Conservation (phyloP, 2,888 invertebrate species). For the Drosophila differens region DNA sequence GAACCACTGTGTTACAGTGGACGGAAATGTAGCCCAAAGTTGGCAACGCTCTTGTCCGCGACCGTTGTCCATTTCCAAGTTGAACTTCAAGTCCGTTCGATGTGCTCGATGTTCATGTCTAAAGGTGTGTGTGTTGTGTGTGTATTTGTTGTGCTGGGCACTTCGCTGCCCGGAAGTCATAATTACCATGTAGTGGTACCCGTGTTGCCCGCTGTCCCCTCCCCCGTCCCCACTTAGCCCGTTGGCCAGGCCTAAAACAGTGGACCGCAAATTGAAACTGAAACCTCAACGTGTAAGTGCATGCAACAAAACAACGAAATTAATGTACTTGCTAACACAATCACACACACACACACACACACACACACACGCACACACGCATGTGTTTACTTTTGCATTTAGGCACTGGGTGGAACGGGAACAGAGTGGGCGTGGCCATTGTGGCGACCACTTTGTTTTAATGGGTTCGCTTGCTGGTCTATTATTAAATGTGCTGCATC, state of each 20-base stretch:
- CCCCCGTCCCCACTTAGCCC: not conserved
- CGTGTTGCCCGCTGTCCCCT: constrained; percentile 26
- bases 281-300: constrained; percentile 51
- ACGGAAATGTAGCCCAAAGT: constrained; percentile 51
- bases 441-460: constrained; percentile 74
- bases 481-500: constrained; percentile 78
- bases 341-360: constrained; percentile 33
- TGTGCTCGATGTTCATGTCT: constrained; percentile 39
- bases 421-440: constrained; percentile 56
- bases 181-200: constrained; percentile 76
- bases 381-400: constrained; percentile 60
- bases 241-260: constrained; percentile 49
- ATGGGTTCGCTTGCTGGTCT: constrained; percentile 62
- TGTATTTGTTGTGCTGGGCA: constrained; percentile 41
- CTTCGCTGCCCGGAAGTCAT: constrained; percentile 82
- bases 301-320: constrained; percentile 56
- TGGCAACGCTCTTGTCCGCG: constrained; percentile 32
- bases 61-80: constrained; percentile 28
- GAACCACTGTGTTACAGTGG: not conserved
- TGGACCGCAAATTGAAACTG: constrained; percentile 50
- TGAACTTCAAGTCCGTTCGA: constrained; percentile 34
- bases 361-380: constrained; percentile 16
- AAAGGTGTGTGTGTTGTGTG: constrained; percentile 15
- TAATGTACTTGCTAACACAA: constrained; percentile 60
- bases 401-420: constrained; percentile 14